Evolutionary conservation across 30 jellyfish, hydroid and myxozoan genomes (phyloP), one percentile per base, ranked within the genome.

Genomic region (Chrysaora quinquecirrha): DNA sequence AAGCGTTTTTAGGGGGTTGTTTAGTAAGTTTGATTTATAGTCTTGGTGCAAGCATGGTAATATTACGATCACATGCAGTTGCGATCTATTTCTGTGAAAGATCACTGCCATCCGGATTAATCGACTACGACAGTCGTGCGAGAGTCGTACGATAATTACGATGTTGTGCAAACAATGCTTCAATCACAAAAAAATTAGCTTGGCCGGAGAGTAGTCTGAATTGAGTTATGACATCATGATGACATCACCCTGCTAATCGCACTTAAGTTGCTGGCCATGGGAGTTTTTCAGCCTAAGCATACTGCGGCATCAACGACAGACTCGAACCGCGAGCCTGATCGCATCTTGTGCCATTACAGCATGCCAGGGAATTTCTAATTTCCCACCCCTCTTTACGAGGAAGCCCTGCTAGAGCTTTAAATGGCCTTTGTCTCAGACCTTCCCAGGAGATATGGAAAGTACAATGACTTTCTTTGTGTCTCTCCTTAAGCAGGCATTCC

Each of bases 161-260:
- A n/a, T n/a, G n/a, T n/a, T n/a, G n/a, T n/a, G n/a, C n/a, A n/a
- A n/a, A n/a, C n/a, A n/a, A n/a, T n/a, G 54, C 54, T 38, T 38
- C 54, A 38, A 14, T 3, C 25, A 19, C 68, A 76, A 73, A 84
- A 84, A 6, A 23, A 69, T 23, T 27, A 22, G 80, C 87, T 85
- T 75, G 95, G 95, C 62, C 74, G 60, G 75, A 85, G 95, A 85
- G 88, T 85, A 85, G 95, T 85, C 95, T 85, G 95, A 85, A 85
- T 85, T 85, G 95, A 85, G 95, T 85, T 85, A 75, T 66, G 83
- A 60, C 87, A 49, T 74, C 89, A 85, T 63, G 48, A 48, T 48
- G 95, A 74, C 80, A 56, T 34, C 87, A 66, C 81, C 95, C 87
- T 65, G 87, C 89, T 65, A 85, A 85, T 85, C 87, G 95, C 87